Evolutionary conservation across 2,113 vertebrate species (phyloP).

Genomic region (Perca flavescens): DNA sequence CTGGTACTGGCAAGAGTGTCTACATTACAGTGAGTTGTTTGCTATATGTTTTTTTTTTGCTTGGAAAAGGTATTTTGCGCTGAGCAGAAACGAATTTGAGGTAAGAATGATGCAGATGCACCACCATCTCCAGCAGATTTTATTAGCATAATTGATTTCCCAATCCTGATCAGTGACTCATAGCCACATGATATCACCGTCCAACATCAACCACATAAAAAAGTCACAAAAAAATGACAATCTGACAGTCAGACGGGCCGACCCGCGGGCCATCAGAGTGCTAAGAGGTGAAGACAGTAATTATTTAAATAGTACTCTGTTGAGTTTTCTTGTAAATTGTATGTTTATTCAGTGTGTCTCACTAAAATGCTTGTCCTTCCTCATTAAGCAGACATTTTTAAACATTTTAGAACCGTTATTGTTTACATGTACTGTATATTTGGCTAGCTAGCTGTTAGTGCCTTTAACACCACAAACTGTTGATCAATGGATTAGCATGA

Average conservation of each 20-base stretch:
- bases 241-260: no score
- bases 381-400: background rate
- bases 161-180: no score
- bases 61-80: background rate
- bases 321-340: background rate
- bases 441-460: background rate
- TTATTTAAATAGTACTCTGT: background rate
- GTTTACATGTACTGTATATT: background rate
- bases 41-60: no score
- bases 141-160: background rate
- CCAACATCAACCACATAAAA: no score
- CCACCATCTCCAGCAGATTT: background rate
- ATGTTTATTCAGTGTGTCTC: background rate
- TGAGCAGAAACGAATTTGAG: background rate
- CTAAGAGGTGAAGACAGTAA: no score
- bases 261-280: no score
- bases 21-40: slow-evolving; percentile 91
- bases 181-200: no score
- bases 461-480: background rate
- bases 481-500: background rate
- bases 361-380: background rate
- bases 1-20: slow-evolving; percentile 93
- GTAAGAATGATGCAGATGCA: background rate
- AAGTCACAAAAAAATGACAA: no score
- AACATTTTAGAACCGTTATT: background rate